Evolutionary conservation across 2,888 invertebrate species (phyloP).

Genomic region (Mimas tiliae): DNA sequence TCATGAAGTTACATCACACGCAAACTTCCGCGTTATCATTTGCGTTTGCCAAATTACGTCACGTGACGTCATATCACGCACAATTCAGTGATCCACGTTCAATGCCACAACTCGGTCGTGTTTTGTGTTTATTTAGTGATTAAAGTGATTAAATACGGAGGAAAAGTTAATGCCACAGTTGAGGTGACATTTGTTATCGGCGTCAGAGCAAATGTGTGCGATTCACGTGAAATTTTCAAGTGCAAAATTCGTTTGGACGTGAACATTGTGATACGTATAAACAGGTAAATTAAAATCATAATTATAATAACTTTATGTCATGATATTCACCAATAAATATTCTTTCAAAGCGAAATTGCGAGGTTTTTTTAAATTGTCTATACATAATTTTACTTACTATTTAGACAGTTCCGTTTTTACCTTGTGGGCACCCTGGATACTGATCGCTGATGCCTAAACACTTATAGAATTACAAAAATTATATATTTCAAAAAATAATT

Average conservation of each 20-base stretch:
- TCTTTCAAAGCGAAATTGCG: background rate
- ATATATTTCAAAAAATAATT: too few relatives aligned
- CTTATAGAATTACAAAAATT: too few relatives aligned
- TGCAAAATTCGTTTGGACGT: background rate
- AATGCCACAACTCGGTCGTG: constrained; percentile 29
- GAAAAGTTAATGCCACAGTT: background rate
- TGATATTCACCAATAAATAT: background rate
- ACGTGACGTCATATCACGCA: background rate
- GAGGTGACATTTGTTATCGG: background rate
- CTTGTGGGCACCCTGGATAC: too few relatives aligned
- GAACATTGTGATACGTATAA: background rate
- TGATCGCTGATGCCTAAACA: too few relatives aligned
- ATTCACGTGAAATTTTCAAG: background rate
- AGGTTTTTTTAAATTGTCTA: too few relatives aligned
- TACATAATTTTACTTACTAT: too few relatives aligned
- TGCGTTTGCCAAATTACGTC: constrained; percentile 12
- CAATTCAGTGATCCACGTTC: constrained; percentile 24
- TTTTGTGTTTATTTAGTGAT: constrained; percentile 8
- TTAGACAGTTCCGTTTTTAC: too few relatives aligned
- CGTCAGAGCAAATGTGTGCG: constrained; percentile 7
- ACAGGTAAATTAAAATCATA: background rate
- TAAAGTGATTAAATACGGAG: constrained; percentile 12
- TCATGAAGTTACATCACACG: background rate
- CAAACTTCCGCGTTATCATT: constrained; percentile 5
- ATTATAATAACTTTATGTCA: background rate